Evolutionary conservation across 2,888 invertebrate genomes (phyloP), one percentile per base, ranked within the genome.

Genomic region (Melinaea menophilus): DNA sequence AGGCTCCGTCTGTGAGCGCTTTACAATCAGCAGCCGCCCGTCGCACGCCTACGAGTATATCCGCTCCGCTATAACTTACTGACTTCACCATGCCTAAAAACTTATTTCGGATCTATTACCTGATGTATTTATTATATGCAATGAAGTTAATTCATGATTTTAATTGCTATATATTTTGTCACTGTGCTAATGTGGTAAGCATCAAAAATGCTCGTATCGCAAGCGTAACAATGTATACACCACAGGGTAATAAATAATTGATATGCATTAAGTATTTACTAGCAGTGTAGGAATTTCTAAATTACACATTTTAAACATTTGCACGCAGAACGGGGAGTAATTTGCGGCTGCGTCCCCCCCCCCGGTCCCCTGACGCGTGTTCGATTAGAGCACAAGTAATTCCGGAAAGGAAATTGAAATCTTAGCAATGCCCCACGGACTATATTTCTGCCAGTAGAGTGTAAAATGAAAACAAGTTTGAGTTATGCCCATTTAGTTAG

Each of bases 361-460:
- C 69, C 75, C 72, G 72, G 79, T 85, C 84, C 86, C 88, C 79
- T 80, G 85, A 88, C 88, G 88, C 88, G 85, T 86, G 90, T 88
- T 89, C 90, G 89, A 90, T 90, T 90, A 89, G 85, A 87, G 83
- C 79, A 84, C 87, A 85, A 88, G 89, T 90, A 90, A 90, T 90
- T 90, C 86, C 88, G 85, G 83, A 84, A 89, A 88, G 90, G 90
- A 90, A 90, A 90, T 90, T 90, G 90, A 90, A 90, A 90, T 90
- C 89, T 90, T 88, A 86, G 89, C 86, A 88, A 87, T 88, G 85
- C 89, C 84, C 89, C 78, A 84, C 80, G 84, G 90, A 89, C 81
- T 84, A 83, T 85, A 82, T 84, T 84, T 80, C 81, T 79, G 77
- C 78, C 80, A 75, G 76, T 77, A 78, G 76, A 76, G 79, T 79